A percentile compares a stretch with the other conserved stretches of the same genome.
phyloP scores from a whole-genome alignment of 1,140 invertebrate genomes.

The Penaeus indicus region DNA sequence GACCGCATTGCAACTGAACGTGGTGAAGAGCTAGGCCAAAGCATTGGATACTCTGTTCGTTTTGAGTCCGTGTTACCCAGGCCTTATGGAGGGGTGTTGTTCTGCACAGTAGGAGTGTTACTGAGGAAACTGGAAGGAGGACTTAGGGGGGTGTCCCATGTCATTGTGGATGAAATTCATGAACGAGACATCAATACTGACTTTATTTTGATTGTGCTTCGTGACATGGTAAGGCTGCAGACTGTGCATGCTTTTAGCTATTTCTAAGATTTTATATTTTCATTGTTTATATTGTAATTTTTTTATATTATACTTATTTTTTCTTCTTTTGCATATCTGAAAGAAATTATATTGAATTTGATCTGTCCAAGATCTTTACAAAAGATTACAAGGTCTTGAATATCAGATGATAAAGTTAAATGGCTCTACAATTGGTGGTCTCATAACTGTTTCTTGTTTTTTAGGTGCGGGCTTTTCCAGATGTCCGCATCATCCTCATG shows the following conservation, averaged over 20 bases:
- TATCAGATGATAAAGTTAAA: background rate
- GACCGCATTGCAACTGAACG: conserved; percentile 91
- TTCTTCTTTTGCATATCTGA: background rate
- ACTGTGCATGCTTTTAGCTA: conserved; percentile 77
- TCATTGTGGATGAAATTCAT: conserved; percentile 97
- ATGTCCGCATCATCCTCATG: conserved; percentile 92
- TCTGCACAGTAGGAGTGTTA: conserved; percentile 95
- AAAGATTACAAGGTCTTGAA: too few relatives aligned
- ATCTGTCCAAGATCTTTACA: too few relatives aligned
- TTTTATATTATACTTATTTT: background rate
- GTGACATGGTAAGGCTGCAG: conserved; percentile 85
- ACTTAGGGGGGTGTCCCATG: conserved; percentile 88
- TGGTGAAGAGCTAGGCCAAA: conserved; percentile 85
- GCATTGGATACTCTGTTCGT: conserved; percentile 81
- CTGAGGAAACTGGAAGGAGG: conserved; percentile 91
- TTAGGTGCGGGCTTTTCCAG: conserved; percentile 66
- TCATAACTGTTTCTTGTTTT: background rate
- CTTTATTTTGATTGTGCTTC: conserved; percentile 92
- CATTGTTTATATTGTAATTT: background rate
- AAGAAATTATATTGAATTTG: background rate
- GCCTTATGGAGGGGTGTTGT: conserved; percentile 92
- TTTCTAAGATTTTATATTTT: conserved; percentile 69
- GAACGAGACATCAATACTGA: conserved; percentile 97
- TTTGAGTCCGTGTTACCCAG: conserved; percentile 91
- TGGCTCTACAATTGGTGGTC: background rate